Evolutionary conservation across 2,888 invertebrate genomes (phyloP).

Genomic region (Agonopterix alstromeriana): DNA sequence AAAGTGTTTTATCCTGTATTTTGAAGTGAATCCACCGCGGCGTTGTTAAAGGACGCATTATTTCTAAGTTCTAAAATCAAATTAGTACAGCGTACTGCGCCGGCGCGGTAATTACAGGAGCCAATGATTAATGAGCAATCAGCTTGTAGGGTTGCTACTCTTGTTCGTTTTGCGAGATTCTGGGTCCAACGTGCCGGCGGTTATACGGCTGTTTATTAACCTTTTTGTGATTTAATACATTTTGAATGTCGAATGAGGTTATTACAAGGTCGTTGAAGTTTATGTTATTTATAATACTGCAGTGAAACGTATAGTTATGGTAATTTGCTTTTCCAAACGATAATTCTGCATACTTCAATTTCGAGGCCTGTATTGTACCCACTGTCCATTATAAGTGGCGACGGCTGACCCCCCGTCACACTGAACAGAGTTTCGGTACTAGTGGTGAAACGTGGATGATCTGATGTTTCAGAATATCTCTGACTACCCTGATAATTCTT

Average conservation of each 20-base stretch:
- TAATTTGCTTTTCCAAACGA: too few relatives aligned
- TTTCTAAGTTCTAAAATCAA: slow-evolving; percentile 60
- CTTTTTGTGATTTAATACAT: not conserved
- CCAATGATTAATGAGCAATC: slow-evolving; percentile 69
- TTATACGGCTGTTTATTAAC: slow-evolving; percentile 2
- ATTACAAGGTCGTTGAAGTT: not conserved
- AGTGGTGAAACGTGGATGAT: too few relatives aligned
- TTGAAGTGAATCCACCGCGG: not conserved
- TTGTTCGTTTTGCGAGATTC: slow-evolving; percentile 1
- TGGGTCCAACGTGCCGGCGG: not conserved
- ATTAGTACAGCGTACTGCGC: slow-evolving; percentile 47
- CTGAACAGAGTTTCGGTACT: too few relatives aligned
- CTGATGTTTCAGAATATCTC: too few relatives aligned
- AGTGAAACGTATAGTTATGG: too few relatives aligned
- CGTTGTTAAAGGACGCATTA: slow-evolving; percentile 23
- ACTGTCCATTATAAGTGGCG: too few relatives aligned
- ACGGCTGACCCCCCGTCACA: too few relatives aligned
- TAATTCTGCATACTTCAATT: too few relatives aligned
- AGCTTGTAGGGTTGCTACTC: slow-evolving; percentile 27
- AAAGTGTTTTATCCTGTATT: too few relatives aligned
- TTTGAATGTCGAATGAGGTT: slow-evolving; percentile 2
- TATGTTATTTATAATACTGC: too few relatives aligned
- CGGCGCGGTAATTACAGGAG: slow-evolving; percentile 63
- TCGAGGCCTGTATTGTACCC: too few relatives aligned
- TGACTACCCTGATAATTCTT: too few relatives aligned